Percentiles rank a stretch among this genome's conserved stretches.
Conservation (phyloP, 2,888 invertebrate species). For the Schizotus pectinicornis region DNA sequence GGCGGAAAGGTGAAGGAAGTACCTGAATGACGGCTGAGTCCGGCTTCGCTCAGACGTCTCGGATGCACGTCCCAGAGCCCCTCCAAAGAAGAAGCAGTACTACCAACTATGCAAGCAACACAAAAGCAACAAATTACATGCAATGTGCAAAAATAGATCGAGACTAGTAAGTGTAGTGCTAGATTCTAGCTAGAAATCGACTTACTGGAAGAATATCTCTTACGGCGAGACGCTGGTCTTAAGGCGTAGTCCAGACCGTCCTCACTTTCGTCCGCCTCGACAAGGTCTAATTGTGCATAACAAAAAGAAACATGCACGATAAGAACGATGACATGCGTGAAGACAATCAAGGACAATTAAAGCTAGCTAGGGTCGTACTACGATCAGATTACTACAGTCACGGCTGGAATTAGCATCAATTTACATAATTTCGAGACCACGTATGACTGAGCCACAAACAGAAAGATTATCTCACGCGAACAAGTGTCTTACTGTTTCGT, state of each 20-base stretch:
- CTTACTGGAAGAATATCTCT: conserved; percentile 68
- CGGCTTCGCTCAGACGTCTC: conserved; percentile 77
- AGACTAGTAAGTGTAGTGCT: conserved; percentile 3
- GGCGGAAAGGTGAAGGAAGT: conserved; percentile 50
- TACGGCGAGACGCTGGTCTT: conserved; percentile 56
- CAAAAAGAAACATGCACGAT: conserved; percentile 31
- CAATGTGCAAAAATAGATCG: conserved; percentile 6
- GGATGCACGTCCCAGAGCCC: conserved; percentile 76
- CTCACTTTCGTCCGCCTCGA: conserved; percentile 64
- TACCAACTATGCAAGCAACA: conserved; percentile 61
- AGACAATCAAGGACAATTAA: conserved; percentile 9
- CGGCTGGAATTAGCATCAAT: too few relatives aligned
- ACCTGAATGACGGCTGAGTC: conserved; percentile 79
- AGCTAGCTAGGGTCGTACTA: not conserved
- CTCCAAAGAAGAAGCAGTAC: conserved; percentile 72
- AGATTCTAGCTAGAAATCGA: conserved; percentile 36
- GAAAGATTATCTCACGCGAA: too few relatives aligned
- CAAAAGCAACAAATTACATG: conserved; percentile 42
- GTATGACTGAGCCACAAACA: too few relatives aligned
- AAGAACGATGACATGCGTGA: conserved; percentile 15
- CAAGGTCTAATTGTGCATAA: conserved; percentile 59
- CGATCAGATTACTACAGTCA: not conserved
- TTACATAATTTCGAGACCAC: too few relatives aligned
- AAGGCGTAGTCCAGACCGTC: conserved; percentile 34
- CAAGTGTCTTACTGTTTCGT: too few relatives aligned